Percentiles rank a stretch among this genome's conserved stretches.
Conservation (phyloP, 1,140 invertebrate species). For the Drosophila pandora region DNA sequence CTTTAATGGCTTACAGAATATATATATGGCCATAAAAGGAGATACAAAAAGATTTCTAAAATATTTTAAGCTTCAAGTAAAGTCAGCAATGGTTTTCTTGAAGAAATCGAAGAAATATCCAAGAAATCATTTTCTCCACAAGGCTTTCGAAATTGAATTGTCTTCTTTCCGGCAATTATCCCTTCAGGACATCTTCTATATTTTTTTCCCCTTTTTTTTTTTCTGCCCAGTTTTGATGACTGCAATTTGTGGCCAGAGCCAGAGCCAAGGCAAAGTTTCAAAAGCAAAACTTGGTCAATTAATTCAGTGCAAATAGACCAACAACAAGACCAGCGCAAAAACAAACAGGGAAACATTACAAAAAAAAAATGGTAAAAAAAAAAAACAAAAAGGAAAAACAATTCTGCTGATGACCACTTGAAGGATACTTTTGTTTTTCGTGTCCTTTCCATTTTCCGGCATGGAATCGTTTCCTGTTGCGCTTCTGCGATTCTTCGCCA, state of each 20-base stretch:
- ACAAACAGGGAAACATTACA: conserved; percentile 2
- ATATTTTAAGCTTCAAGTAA: not conserved
- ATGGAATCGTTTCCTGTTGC: conserved; percentile 45
- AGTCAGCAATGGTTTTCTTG: not conserved
- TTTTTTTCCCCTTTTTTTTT: too few species aligned
- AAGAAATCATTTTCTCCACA: not conserved
- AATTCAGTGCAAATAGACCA: conserved; percentile 47
- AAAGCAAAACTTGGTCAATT: conserved; percentile 69
- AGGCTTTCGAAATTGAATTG: conserved; percentile 21
- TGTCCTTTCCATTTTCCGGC: conserved; percentile 13
- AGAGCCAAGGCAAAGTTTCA: conserved; percentile 17
- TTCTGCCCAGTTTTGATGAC: conserved; percentile 17
- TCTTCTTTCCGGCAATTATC: conserved; percentile 27
- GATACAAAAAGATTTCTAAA: not conserved
- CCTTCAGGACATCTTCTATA: not conserved
- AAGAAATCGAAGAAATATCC: not conserved
- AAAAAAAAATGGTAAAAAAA: conserved; percentile 17
- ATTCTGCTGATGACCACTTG: conserved; percentile 43
- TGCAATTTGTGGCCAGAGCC: conserved; percentile 26
- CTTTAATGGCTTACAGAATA: conserved; percentile 10
- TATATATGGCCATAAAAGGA: not conserved
- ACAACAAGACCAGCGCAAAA: conserved; percentile 15
- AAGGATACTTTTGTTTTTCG: conserved; percentile 44
- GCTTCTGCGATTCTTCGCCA: not conserved
- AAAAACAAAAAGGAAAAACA: conserved; percentile 28